A percentile compares a stretch with the other conserved stretches of the same genome.
Evolutionary conservation across 2,888 invertebrate species (phyloP).

Genomic region (Hemithea aestivaria): DNA sequence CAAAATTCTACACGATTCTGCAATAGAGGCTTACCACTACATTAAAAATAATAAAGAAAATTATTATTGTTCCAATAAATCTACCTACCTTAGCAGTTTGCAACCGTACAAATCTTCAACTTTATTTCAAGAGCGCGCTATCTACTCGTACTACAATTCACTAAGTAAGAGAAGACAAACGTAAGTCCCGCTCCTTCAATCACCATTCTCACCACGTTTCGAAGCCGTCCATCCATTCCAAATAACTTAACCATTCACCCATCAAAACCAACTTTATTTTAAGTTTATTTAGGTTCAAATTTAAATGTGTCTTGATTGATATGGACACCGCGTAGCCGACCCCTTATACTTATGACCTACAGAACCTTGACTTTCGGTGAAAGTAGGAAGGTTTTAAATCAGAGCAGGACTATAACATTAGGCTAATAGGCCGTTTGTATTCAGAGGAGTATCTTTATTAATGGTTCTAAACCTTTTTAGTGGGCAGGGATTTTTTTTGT

Average conservation of each 20-base stretch:
- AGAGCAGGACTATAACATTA: constrained; percentile 22
- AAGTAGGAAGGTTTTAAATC: constrained; percentile 50
- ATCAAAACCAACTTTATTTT: constrained; percentile 23
- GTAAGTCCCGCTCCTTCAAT: constrained; percentile 33
- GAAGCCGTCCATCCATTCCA: constrained; percentile 35
- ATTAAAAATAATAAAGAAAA: too few species aligned
- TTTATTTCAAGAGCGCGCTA: too few species aligned
- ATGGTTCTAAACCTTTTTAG: not conserved
- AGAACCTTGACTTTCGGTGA: constrained; percentile 65
- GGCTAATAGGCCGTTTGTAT: constrained; percentile 12
- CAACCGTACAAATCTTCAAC: too few species aligned
- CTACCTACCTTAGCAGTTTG: too few species aligned
- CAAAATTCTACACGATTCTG: too few species aligned
- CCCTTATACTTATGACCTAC: constrained; percentile 65
- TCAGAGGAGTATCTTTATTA: not conserved
- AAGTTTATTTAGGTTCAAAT: constrained; percentile 31
- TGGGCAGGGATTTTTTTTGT: too few species aligned
- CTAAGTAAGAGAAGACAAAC: too few species aligned
- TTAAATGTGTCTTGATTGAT: constrained; percentile 51
- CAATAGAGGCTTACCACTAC: too few species aligned
- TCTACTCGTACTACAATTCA: too few species aligned
- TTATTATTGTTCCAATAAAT: too few species aligned
- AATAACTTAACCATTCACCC: constrained; percentile 27
- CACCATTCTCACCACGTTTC: constrained; percentile 55
- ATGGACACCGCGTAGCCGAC: constrained; percentile 49